phyloP scores from a whole-genome alignment of 2,113 vertebrate genomes.

The Australoheros scitulus region DNA sequence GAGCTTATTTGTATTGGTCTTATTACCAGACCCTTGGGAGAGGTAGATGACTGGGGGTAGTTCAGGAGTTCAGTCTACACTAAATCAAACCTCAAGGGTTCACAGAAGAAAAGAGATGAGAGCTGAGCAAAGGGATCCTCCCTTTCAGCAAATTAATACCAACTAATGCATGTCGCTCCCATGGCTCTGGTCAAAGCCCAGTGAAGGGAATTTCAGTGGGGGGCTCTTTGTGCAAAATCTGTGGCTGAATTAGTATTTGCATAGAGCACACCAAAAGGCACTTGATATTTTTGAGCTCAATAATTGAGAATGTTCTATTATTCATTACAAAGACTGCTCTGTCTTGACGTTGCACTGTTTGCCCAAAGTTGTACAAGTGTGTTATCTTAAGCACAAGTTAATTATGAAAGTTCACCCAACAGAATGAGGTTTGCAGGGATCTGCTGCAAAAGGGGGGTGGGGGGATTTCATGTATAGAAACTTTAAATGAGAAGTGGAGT shows the following conservation, averaged over 20 bases:
- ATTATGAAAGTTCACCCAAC: constrained; percentile 51
- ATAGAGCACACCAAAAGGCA: constrained; percentile 18
- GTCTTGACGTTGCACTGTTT: constrained; percentile 15
- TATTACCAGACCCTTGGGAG: background rate
- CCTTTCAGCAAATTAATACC: constrained; percentile 31
- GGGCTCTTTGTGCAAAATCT: constrained; percentile 23
- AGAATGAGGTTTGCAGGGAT: constrained; percentile 25
- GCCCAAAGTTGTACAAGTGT: constrained; percentile 34
- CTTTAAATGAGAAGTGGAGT: constrained; percentile 59
- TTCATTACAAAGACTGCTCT: constrained; percentile 37
- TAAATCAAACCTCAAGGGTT: constrained; percentile 27
- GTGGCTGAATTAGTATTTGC: constrained; percentile 7
- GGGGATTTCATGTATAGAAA: constrained; percentile 35
- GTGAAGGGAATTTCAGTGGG: constrained; percentile 24
- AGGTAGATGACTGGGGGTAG: constrained; percentile 20
- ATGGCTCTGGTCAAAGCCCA: constrained; percentile 28
- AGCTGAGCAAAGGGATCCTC: constrained; percentile 9
- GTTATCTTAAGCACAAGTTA: constrained; percentile 57
- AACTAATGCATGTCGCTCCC: constrained; percentile 32
- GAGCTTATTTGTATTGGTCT: background rate
- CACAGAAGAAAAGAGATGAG: constrained; percentile 17
- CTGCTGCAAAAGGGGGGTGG: background rate
- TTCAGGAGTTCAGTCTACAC: constrained; percentile 12
- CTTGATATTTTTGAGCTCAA: constrained; percentile 21
- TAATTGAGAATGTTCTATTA: constrained; percentile 47